phyloP scores from a whole-genome alignment of 2,113 vertebrate species.

The human region GRCh38 chr3:3062001-3062500 shows the following conservation, averaged over 20 bases:
- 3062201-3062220: background rate
- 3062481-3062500: too few species aligned
- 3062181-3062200: background rate
- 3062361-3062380: background rate
- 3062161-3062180: background rate
- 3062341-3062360: background rate
- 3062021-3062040: too few species aligned
- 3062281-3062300: background rate
- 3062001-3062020: too few species aligned
- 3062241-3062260: background rate
- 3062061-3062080: too few species aligned
- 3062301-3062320: too few species aligned
- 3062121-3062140: too few species aligned
- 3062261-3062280: background rate
- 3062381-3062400: background rate
- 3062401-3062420: background rate
- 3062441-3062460: background rate
- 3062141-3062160: background rate
- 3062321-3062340: background rate
- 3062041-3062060: too few species aligned
- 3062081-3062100: too few species aligned
- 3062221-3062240: background rate
- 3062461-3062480: background rate
- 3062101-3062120: too few species aligned
- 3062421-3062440: background rate